phyloP scores from a whole-genome alignment of 2,113 vertebrate genomes.

The Peromyscus polionotus region DNA sequence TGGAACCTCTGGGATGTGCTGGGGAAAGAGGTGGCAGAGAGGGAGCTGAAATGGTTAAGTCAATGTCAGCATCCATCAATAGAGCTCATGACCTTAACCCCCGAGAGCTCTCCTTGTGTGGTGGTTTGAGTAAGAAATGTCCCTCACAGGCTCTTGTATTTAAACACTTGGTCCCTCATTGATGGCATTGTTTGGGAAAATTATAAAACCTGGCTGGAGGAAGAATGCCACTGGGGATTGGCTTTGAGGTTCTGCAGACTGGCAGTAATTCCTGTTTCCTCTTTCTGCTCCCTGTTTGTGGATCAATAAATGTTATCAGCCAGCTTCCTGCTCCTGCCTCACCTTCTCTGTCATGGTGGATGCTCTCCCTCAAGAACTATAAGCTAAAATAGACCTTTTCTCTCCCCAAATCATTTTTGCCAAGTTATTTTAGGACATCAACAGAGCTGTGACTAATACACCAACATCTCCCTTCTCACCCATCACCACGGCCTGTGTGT shows the following conservation, averaged over 20 bases:
- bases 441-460: background rate
- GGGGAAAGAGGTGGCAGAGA: background rate
- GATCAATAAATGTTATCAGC: background rate
- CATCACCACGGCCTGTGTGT: background rate
- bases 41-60: background rate
- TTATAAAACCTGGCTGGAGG: background rate
- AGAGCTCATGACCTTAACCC: background rate
- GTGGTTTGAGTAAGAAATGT: background rate
- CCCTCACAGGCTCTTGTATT: background rate
- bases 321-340: background rate
- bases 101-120: background rate
- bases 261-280: background rate
- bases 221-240: background rate
- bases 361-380: background rate
- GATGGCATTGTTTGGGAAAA: background rate
- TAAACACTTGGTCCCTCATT: background rate
- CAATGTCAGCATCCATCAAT: background rate
- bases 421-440: background rate
- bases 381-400: background rate
- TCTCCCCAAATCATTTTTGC: background rate
- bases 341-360: background rate
- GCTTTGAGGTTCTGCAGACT: background rate
- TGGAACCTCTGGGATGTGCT: rapidly evolving
- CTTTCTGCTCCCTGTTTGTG: background rate
- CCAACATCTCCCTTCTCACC: background rate